phyloP scores from a whole-genome alignment of 2,797 vertebrate species.

The Sebastiscus tertius region DNA sequence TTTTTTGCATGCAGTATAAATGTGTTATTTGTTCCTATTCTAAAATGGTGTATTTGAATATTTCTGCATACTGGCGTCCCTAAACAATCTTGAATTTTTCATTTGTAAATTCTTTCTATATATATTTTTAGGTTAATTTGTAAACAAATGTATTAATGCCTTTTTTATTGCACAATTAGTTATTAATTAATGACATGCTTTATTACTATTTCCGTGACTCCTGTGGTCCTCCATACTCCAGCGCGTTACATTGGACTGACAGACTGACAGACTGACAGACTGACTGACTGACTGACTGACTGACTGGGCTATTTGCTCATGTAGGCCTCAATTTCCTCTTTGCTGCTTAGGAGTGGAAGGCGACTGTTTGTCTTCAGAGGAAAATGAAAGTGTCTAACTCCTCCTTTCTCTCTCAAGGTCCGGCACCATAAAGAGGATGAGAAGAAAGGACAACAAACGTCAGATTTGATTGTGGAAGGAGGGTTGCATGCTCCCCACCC shows the following conservation, averaged over 20 bases:
- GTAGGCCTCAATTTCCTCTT: slow-evolving; percentile 71
- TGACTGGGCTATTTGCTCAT: slow-evolving; percentile 34
- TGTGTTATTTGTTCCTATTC: no score
- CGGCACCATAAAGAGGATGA: slow-evolving; percentile 48
- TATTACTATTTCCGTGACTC: no score
- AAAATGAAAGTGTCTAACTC: slow-evolving; percentile 43
- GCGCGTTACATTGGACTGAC: not conserved
- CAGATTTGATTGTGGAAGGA: slow-evolving; percentile 67
- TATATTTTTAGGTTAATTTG: no score
- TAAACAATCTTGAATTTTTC: no score
- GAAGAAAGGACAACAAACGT: slow-evolving; percentile 60
- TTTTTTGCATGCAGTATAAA: no score
- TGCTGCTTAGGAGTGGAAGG: slow-evolving; percentile 35
- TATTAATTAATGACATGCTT: no score
- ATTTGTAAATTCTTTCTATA: no score
- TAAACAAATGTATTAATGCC: no score
- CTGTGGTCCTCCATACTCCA: not conserved
- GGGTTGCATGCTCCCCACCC: slow-evolving; percentile 61
- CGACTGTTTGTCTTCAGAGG: slow-evolving; percentile 13
- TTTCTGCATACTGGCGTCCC: no score
- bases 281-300: not conserved
- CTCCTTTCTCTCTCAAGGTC: slow-evolving; percentile 61
- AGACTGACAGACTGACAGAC: not conserved
- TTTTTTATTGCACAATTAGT: no score
- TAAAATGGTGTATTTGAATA: no score